Percentiles rank a stretch among this genome's conserved stretches.
phyloP scores from a whole-genome alignment of 1,140 invertebrate species.

The Anastrepha obliqua region DNA sequence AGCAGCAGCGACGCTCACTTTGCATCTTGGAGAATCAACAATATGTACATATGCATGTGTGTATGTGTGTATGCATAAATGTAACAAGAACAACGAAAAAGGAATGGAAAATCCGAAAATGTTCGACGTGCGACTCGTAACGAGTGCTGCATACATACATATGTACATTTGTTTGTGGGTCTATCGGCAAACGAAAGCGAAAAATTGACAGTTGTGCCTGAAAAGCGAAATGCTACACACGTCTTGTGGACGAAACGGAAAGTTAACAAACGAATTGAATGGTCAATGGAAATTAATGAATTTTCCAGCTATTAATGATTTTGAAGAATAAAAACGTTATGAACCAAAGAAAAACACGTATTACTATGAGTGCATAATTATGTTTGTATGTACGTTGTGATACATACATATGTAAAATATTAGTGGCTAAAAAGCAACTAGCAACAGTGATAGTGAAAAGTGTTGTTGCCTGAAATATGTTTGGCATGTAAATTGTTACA shows the following conservation, averaged over 20 bases:
- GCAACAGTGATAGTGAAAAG: conserved; percentile 1
- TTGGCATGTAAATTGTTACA: conserved; percentile 27
- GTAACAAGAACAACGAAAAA: not conserved
- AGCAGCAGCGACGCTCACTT: not conserved
- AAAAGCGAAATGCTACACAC: conserved; percentile 33
- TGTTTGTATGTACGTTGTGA: not conserved
- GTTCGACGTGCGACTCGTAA: conserved; percentile 17
- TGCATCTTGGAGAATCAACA: conserved; percentile 7
- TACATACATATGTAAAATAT: not conserved
- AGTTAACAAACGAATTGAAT: not conserved
- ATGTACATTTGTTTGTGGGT: not conserved
- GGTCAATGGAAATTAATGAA: not conserved
- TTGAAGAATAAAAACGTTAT: not conserved
- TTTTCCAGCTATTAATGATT: not conserved
- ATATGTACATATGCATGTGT: not conserved
- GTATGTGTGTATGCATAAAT: not conserved
- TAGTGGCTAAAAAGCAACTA: not conserved
- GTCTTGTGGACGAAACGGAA: conserved; percentile 19
- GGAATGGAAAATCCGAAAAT: conserved; percentile 35
- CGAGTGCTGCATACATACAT: not conserved
- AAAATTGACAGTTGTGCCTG: conserved; percentile 44
- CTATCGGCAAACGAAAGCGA: conserved; percentile 28
- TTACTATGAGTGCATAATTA: not conserved
- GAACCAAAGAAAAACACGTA: not conserved
- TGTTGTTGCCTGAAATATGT: conserved; percentile 26